Evolutionary conservation across 2,888 invertebrate genomes (phyloP).

Genomic region (Sminthurinus aureus): DNA sequence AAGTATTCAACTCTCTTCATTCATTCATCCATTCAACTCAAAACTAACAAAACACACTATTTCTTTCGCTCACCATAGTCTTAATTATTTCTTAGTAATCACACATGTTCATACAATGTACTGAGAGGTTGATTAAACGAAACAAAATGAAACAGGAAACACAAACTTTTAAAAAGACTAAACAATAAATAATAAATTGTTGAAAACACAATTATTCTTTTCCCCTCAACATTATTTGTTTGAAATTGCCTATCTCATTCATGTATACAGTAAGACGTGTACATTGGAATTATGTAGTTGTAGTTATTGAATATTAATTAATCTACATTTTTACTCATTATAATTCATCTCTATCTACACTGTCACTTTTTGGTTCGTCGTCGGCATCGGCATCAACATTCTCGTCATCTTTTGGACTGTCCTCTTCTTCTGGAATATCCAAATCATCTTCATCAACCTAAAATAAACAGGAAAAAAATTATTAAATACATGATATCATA

Average conservation of each 20-base stretch:
- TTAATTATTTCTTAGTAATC: too few species aligned
- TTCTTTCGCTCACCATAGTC: too few species aligned
- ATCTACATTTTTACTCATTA: conserved; percentile 35
- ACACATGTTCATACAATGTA: too few species aligned
- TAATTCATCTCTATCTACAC: conserved; percentile 53
- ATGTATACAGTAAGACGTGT: neutral
- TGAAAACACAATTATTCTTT: neutral
- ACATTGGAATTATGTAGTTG: neutral
- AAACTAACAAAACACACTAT: too few species aligned
- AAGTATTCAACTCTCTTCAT: too few species aligned
- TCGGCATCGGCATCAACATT: conserved; percentile 36
- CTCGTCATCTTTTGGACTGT: conserved; percentile 39
- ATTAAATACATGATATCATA: neutral
- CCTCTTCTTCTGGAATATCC: conserved; percentile 41
- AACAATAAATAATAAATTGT: too few species aligned
- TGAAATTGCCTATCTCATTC: neutral
- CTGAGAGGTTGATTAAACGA: too few species aligned
- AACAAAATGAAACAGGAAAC: too few species aligned
- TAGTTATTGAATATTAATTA: neutral
- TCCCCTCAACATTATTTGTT: neutral
- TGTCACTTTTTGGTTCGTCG: conserved; percentile 43
- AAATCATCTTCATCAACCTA: conserved; percentile 51
- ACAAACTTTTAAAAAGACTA: too few species aligned
- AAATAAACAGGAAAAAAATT: neutral
- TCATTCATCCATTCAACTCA: too few species aligned